Evolutionary conservation across 2,797 vertebrate species (phyloP), one percentile per base, ranked within the genome.

Genomic region (Fundulus diaphanus): DNA sequence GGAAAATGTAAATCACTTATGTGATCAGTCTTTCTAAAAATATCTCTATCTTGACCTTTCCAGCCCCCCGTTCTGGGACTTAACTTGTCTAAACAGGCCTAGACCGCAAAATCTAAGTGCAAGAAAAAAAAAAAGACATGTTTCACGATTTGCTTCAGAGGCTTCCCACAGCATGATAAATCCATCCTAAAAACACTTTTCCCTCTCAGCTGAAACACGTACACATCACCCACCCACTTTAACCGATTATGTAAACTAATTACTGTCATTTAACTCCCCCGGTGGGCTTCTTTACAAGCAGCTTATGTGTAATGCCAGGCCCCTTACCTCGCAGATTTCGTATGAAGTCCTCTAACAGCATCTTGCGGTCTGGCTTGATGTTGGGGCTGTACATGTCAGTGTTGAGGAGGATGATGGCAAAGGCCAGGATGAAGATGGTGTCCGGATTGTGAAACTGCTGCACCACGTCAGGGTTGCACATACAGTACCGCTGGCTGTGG

Each of bases 351-450:
- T 99, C 98, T 85, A 99, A 89, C 95, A 98, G 92, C 98, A 99
- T 99, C 94, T 99, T 99, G 82, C 98, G 96, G 93, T 99, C 98
- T 0, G 98, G 97, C 83, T 99, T 99, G 90, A 99, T 99, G 94
- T 98, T 99, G 81, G 98, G 98, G 82, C 97, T 99, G 93, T 99
- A 99, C 98, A 99, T 99, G 92, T 99, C 98, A 0, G 98, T 99
- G 94, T 99, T 99, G 92, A 99, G 98, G 8, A 99, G 96, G 81
- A 99, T 98, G 93, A 99, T 97, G 87, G 98, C 98, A 12, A 99
- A 99, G 81, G 98, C 98, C 92, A 99, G 91, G 93, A 99, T 99
- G 94, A 99, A 99, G 95, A 99, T 99, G 89, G 98, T 99, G 93
- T 99, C 98, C 0, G 98, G 98, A 90, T 99, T 99, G 95, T 99